phyloP scores from a whole-genome alignment of 2,797 vertebrate genomes.

The Neosalanx taihuensis region DNA sequence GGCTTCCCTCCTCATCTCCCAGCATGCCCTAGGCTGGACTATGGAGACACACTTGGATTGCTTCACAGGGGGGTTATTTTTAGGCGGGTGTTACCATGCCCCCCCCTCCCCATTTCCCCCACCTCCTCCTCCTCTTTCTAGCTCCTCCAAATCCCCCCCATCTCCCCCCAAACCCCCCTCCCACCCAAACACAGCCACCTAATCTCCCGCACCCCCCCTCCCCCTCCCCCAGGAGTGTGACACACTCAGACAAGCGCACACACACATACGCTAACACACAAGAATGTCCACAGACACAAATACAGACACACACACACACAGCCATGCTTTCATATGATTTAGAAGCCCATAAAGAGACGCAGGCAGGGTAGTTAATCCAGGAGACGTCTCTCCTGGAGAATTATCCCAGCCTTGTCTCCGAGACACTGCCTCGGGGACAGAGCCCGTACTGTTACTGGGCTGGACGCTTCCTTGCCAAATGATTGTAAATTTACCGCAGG shows the following conservation, averaged over 20 bases:
- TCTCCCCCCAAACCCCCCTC: neutral
- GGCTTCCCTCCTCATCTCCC: neutral
- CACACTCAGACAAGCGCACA: neutral
- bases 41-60: conserved; percentile 19
- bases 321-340: neutral
- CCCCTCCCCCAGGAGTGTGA: neutral
- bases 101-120: conserved; percentile 13
- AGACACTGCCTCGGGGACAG: conserved; percentile 21
- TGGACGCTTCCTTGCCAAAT: neutral
- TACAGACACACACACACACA: neutral
- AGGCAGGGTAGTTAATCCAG: conserved; percentile 41
- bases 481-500: neutral
- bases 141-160: neutral
- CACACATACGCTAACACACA: neutral
- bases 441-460: neutral
- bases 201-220: too few relatives aligned
- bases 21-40: conserved; percentile 2
- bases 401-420: conserved; percentile 48
- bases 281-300: neutral
- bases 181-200: neutral
- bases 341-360: conserved; percentile 20
- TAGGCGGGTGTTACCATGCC: conserved; percentile 18
- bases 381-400: conserved; percentile 40
- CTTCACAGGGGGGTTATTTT: conserved; percentile 38
- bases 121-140: neutral